phyloP scores from a whole-genome alignment of 1,140 invertebrate genomes.

The Pogonomyrmex californicus region DNA sequence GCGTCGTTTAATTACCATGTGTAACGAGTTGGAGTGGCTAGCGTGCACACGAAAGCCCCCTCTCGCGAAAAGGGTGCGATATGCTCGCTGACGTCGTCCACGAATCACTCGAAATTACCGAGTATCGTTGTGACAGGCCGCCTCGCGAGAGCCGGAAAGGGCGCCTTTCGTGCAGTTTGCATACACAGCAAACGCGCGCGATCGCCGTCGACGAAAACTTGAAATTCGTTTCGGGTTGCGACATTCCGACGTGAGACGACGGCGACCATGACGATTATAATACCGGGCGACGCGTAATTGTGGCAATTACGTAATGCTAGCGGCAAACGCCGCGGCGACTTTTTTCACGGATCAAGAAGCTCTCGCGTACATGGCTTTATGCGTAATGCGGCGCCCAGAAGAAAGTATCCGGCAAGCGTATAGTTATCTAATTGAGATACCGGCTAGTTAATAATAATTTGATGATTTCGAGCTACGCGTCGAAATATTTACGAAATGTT shows the following conservation, averaged over 20 bases:
- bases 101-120: constrained; percentile 81
- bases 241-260: constrained; percentile 12
- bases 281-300: constrained; percentile 34
- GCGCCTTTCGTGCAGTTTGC: constrained; percentile 65
- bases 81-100: constrained; percentile 80
- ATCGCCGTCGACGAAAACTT: constrained; percentile 37
- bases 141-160: constrained; percentile 56
- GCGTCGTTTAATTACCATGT: constrained; percentile 86
- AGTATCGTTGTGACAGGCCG: constrained; percentile 75
- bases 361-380: background rate
- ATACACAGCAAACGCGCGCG: background rate
- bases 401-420: constrained; percentile 5
- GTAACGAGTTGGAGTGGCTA: constrained; percentile 86
- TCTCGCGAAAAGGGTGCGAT: constrained; percentile 79
- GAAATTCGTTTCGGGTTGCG: constrained; percentile 46
- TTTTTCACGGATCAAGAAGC: constrained; percentile 24
- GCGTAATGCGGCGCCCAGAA: background rate
- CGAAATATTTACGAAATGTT: constrained; percentile 43
- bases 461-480: background rate
- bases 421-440: background rate
- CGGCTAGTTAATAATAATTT: constrained; percentile 30
- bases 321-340: background rate
- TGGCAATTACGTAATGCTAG: constrained; percentile 33
- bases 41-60: constrained; percentile 84
- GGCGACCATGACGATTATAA: background rate